Evolutionary conservation across 2,797 vertebrate species (phyloP).

Genomic region (Enteromius radiatus): DNA sequence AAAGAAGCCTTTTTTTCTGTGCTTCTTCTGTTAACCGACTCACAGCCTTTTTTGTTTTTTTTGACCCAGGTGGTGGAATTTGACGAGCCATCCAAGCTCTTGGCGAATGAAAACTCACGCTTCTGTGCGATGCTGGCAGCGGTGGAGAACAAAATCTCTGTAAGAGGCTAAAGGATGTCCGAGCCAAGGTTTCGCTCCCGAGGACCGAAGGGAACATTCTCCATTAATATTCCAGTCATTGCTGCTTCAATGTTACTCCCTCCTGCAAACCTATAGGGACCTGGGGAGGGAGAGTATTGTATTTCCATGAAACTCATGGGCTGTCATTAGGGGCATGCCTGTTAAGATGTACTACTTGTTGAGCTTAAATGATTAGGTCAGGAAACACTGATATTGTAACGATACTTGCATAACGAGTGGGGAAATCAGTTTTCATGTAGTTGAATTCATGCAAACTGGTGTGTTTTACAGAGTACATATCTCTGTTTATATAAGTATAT

Average conservation of each 20-base stretch:
- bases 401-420: slow-evolving; percentile 65
- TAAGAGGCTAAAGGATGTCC: slow-evolving; percentile 81
- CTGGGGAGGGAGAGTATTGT: slow-evolving; percentile 55
- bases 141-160: slow-evolving; percentile 89
- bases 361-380: slow-evolving; percentile 83
- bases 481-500: slow-evolving; percentile 86
- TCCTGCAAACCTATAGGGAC: slow-evolving; percentile 48
- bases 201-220: slow-evolving; percentile 52
- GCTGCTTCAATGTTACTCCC: slow-evolving; percentile 58
- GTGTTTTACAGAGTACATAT: slow-evolving; percentile 71
- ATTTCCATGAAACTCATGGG: slow-evolving; percentile 61
- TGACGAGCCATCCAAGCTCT: slow-evolving; percentile 87
- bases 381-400: slow-evolving; percentile 74
- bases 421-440: slow-evolving; percentile 69
- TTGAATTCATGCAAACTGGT: slow-evolving; percentile 67
- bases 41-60: slow-evolving; percentile 45
- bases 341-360: slow-evolving; percentile 80
- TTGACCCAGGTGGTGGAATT: slow-evolving; percentile 88
- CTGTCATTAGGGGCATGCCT: slow-evolving; percentile 61
- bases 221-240: slow-evolving; percentile 56
- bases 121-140: slow-evolving; percentile 92
- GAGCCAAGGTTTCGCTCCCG: slow-evolving; percentile 26
- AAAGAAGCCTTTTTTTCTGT: neutral
- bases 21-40: neutral
- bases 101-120: slow-evolving; percentile 92